Base-by-base conservation (phyloP, 1,140 invertebrate species). In the Cepaea nemoralis region DNA sequence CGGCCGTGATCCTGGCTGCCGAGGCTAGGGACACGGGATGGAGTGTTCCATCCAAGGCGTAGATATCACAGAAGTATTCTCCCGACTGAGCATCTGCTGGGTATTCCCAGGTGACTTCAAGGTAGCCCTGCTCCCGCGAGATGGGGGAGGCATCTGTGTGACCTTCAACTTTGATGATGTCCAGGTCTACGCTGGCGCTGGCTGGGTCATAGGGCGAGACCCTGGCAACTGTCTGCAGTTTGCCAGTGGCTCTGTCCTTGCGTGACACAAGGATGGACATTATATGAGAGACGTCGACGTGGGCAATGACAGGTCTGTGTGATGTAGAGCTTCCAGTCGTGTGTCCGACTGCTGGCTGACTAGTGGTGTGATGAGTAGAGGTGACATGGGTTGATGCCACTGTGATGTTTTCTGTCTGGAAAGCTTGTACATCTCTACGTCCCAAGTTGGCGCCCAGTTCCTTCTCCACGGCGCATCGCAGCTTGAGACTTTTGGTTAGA, bases 211-310 rank as follows among this genome's bases (percentile, higher is more conserved):
- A 74, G 31, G 42, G 40, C 2, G 71, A 42, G 24, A 74, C 42
- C 6, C 40, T 74, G 40, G 71, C 71, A 10, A 74, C 42, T 8
- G 42, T 48, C 27, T 45, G 14, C 33, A 33, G 24, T 6, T 48
- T 10, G 2, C 71, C 71, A 39, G 35, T 70, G n/a, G 2, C 0
- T 16, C 5, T 31, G 24, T 45, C 42, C 50, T 74, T 16, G 5
- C 27, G 39, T 70, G 40, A 42, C 16, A 74, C 50, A 45, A 74
- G 24, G 3, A 74, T 74, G 8, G 71, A 74, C 42, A 45, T 74
- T 5, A 74, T 74, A 45, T 74, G 71, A 74, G 71, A 42, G 27
- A 74, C 71, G 22, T 74, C 42, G 1, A 16, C 70, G 39, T 73
- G 33, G 31, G 27, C 31, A 22, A 24, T 8, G 6, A 55, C 22